Evolutionary conservation across 2,113 vertebrate genomes (phyloP).

Genomic region (Hystrix cristata): DNA sequence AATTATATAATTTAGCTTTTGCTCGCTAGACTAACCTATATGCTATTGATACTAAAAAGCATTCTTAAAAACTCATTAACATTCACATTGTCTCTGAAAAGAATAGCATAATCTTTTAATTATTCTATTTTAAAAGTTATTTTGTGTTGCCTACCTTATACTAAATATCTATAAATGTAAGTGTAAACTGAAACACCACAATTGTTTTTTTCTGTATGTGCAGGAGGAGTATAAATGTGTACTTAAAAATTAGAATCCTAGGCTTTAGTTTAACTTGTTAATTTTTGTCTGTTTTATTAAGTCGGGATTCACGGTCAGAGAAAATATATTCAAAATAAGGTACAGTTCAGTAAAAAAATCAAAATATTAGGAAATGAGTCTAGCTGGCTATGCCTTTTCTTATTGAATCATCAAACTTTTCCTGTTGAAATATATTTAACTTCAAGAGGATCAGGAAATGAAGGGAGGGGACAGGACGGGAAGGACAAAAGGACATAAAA

Average conservation of each 20-base stretch:
- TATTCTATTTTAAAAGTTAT: not conserved
- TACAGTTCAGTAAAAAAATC: not conserved
- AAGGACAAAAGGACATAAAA: not conserved
- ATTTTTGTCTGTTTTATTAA: not conserved
- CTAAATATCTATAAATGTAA: not conserved
- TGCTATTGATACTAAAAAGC: not conserved
- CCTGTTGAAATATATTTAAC: not conserved
- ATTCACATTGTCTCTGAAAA: not conserved
- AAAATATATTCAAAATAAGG: not conserved
- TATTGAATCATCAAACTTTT: not conserved
- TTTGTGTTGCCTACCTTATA: not conserved
- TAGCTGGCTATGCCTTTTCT: not conserved
- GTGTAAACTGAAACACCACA: not conserved
- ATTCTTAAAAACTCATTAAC: not conserved
- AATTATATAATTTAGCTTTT: not conserved
- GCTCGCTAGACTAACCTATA: not conserved
- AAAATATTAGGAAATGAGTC: not conserved
- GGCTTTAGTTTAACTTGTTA: not conserved
- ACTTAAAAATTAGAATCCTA: not conserved
- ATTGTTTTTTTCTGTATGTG: not conserved
- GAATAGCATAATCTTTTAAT: not conserved
- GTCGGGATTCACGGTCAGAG: not conserved
- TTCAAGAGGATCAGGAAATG: not conserved
- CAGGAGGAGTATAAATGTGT: not conserved
- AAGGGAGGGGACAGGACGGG: not conserved